Evolutionary conservation across 2,113 vertebrate genomes (phyloP), one percentile per base, ranked within the genome.

Genomic region (Laterallus jamaicensis): DNA sequence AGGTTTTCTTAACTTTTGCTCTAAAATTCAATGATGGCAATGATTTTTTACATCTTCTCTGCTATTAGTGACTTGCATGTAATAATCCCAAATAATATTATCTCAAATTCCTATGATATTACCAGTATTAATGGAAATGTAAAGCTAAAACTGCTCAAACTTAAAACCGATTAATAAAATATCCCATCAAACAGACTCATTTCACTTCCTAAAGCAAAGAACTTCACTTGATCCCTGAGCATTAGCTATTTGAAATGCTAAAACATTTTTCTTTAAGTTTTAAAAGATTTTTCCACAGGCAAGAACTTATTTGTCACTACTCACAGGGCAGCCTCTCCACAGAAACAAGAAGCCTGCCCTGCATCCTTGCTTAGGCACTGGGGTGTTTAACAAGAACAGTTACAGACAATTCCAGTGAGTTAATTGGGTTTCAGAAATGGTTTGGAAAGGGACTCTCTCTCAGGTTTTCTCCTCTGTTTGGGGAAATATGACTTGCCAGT

Each of bases 121-220:
- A 84, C 88, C 88, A 88, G 47, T 64, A 92, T 95, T 91, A 95
- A 96, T 90, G 93, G 86, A 88, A 96, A 90, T 96, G 83, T 93
- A 94, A 95, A 95, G 91, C 95, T 73, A 37, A 96, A 96, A 96
- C 90, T 76, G 80, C 88, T 90, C 19, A 94, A 96, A 93, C 90
- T 90, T 93, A 95, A 96, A 93, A 78, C 90, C 15, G 64, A 96
- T 96, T 97, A 96, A 97, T 88, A 91, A 96, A 96, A 95, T 88
- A 92, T 75, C 95, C 90, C 9, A 3, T 93, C 92, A 86, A 75
- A 77, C 79, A 94, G 92, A 82, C 90, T 95, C 82, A 91, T 88
- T 96, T 92, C 79, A 78, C 95, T 94, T 97, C 93, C 95, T 89
- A 92, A 92, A 97, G 96, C 93, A 47, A 95, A 93, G 92, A 78